Conservation (phyloP, 2,113 vertebrate genomes). For the Neolamprologus brichardi region DNA sequence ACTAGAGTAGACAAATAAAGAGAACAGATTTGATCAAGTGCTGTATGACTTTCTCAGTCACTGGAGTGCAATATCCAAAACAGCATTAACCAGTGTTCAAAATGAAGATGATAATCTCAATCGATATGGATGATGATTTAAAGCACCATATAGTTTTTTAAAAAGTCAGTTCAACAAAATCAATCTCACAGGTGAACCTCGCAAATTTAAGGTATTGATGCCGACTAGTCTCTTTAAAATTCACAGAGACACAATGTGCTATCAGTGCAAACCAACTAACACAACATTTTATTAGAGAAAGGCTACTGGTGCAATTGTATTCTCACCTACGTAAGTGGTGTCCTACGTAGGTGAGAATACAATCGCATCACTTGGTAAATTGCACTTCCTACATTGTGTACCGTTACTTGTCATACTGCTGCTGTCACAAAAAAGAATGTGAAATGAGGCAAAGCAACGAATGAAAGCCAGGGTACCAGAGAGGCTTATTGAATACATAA, state of each 20-base stretch:
- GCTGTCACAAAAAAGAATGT: conserved; percentile 45
- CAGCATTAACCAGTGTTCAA: neutral
- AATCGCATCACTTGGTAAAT: conserved; percentile 1
- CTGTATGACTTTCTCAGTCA: neutral
- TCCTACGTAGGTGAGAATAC: neutral
- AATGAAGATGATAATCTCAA: neutral
- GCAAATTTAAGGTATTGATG: neutral
- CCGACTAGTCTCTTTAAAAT: neutral
- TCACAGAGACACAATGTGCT: neutral
- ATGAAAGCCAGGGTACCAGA: conserved; percentile 21
- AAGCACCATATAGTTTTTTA: neutral
- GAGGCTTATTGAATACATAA: conserved; percentile 61
- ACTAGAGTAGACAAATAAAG: neutral
- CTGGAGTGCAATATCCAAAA: neutral
- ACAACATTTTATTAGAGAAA: neutral
- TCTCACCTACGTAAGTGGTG: neutral
- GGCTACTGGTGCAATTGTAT: neutral
- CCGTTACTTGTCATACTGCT: conserved; percentile 26
- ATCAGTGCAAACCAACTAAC: neutral
- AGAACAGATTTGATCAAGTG: neutral
- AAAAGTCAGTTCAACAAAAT: neutral
- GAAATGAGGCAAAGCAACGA: conserved; percentile 35
- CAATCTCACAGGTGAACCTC: neutral
- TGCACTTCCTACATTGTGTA: neutral
- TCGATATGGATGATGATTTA: neutral